Percentiles rank a stretch among this genome's conserved stretches.
phyloP scores from a whole-genome alignment of 2,797 vertebrate genomes.

The Chromobotia macracanthus region DNA sequence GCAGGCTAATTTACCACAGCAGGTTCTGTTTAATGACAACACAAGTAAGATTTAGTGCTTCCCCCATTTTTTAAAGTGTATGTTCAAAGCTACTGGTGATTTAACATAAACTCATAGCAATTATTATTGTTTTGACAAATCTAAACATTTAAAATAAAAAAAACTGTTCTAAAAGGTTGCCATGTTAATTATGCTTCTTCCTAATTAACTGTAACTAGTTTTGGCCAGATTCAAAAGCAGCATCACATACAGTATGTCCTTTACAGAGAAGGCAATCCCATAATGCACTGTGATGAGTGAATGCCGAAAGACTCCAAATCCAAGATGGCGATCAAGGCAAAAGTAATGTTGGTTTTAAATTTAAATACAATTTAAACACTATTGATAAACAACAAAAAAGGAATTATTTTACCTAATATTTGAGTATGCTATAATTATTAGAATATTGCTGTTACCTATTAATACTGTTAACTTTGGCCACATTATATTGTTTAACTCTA shows the following conservation, averaged over 20 bases:
- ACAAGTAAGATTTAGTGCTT: background rate
- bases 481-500: background rate
- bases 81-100: background rate
- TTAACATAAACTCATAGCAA: background rate
- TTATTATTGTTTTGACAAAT: background rate
- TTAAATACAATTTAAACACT: too few species aligned
- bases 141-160: background rate
- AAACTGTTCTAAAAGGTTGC: too few species aligned
- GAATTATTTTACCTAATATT: too few species aligned
- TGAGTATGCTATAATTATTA: background rate
- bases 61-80: background rate
- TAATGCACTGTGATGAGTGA: background rate
- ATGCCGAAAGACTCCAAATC: background rate
- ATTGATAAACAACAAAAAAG: too few species aligned
- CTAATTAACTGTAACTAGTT: too few species aligned
- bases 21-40: slow-evolving; percentile 6
- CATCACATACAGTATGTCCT: too few species aligned
- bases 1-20: background rate
- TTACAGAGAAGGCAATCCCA: background rate
- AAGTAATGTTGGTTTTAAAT: too few species aligned
- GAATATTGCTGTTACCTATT: background rate
- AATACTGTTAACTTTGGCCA: too few species aligned
- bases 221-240: too few species aligned
- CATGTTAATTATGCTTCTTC: too few species aligned
- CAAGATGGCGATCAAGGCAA: too few species aligned